phyloP scores from a whole-genome alignment of 2,888 invertebrate species.

The Zaprionus obscuricornis region DNA sequence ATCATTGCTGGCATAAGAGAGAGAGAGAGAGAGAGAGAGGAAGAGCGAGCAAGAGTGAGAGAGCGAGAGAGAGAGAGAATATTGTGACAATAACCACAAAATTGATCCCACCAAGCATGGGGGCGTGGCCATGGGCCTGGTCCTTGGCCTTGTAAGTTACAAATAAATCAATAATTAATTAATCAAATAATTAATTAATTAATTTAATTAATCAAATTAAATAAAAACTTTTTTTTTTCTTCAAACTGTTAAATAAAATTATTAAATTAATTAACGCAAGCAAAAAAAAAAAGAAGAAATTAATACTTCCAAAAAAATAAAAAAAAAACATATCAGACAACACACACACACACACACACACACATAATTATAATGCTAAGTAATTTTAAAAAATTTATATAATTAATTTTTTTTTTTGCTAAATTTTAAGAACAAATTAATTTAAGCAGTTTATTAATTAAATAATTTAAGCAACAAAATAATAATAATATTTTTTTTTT shows the following conservation, averaged over 20 bases:
- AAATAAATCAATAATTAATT: slow-evolving; percentile 8
- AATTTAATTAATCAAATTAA: neutral
- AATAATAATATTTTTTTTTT: slow-evolving; percentile 40
- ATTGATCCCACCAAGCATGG: slow-evolving; percentile 45
- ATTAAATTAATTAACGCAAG: too few species aligned
- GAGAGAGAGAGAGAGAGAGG: too few species aligned
- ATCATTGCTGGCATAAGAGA: slow-evolving; percentile 58
- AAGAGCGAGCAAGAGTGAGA: too few species aligned
- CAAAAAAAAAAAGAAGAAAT: too few species aligned
- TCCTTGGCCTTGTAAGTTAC: slow-evolving; percentile 52
- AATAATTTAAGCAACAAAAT: slow-evolving; percentile 14
- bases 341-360: slow-evolving; percentile 11
- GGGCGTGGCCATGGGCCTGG: slow-evolving; percentile 52
- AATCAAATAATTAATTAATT: too few species aligned
- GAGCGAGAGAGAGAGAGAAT: slow-evolving; percentile 8
- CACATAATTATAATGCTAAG: slow-evolving; percentile 24
- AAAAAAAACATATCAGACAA: slow-evolving; percentile 54
- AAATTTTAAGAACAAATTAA: slow-evolving; percentile 60
- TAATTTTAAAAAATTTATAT: slow-evolving; percentile 9
- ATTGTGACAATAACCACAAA: slow-evolving; percentile 9
- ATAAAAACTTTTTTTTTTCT: slow-evolving; percentile 21
- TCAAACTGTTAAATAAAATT: slow-evolving; percentile 38
- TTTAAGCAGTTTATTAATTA: slow-evolving; percentile 44
- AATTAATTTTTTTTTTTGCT: slow-evolving; percentile 40
- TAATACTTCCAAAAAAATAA: slow-evolving; percentile 16